Base-by-base conservation (phyloP, 2,797 vertebrate genomes). In the Enteromius anoplus region DNA sequence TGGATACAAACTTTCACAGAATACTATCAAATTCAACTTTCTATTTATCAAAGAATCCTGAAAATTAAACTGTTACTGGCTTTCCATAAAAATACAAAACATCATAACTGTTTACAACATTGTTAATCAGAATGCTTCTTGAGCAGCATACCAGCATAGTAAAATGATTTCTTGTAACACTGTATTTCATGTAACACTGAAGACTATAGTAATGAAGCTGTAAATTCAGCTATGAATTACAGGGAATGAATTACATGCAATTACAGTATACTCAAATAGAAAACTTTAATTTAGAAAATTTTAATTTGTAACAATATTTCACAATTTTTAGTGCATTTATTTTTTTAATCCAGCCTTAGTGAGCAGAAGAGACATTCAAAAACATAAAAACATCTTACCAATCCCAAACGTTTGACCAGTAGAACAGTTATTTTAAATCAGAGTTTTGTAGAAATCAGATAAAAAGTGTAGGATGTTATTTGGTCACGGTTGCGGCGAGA, bases 1-100 rank as follows among this genome's bases (percentile, higher is more conserved):
- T 29, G 21, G 26, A 78, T 21, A 32, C 23, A 45, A 78, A 83
- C 73, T 70, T 70, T 34, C 37, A 45, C 2, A 62, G 12, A 62
- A 14, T 62, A 29, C 29, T 6, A 29, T 29, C 23, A 62, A 23
- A 58, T n/a, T 55, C 7, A 9, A 55, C 19, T 55, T 55, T n/a
- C 3, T 55, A 55, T 55, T 55, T 8, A n/a, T n/a, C 53, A 10
- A n/a, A n/a, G 19, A 55, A n/a, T 55, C 21, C 21, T 10, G 8
- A n/a, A 55, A n/a, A 55, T 9, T n/a, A n/a, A 55, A 55, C 9
- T 10, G 21, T 1, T 2, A 4, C 53, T 9, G 7, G 9, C 21
- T n/a, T 10, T n/a, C 21, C 3, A 55, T 21, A 55, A 55, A n/a
- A 55, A 55, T 10, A 4, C 21, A 2, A 55, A 55, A 45, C 42